Evolutionary conservation across 2,113 vertebrate genomes (phyloP).

Genomic region (Sclerurus mexicanus): DNA sequence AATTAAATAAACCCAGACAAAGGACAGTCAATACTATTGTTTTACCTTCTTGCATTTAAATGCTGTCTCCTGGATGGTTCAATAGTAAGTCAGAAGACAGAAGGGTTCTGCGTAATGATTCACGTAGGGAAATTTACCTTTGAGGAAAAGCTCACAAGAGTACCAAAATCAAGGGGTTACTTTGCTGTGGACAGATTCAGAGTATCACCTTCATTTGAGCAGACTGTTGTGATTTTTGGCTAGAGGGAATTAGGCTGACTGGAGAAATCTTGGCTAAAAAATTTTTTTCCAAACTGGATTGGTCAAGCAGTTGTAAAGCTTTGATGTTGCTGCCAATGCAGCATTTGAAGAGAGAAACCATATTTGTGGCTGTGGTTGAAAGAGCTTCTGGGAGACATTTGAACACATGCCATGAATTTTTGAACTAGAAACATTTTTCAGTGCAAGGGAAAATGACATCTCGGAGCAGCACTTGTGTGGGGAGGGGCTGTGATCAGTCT

Average conservation of each 20-base stretch:
- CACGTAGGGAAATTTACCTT: background rate
- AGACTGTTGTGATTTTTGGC: background rate
- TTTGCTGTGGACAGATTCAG: background rate
- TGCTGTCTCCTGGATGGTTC: slow-evolving; percentile 12
- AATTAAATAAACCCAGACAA: slow-evolving; percentile 53
- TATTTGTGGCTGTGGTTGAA: slow-evolving; percentile 27
- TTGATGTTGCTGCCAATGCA: slow-evolving; percentile 48
- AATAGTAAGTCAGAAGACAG: background rate
- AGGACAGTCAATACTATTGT: slow-evolving; percentile 45
- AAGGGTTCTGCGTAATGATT: background rate
- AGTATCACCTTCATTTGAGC: background rate
- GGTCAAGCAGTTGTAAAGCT: background rate
- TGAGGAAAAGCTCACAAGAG: background rate
- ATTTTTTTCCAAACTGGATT: background rate
- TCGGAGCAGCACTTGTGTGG: background rate
- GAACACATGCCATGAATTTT: background rate
- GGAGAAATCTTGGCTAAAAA: background rate
- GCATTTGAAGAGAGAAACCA: background rate
- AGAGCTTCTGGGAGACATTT: slow-evolving; percentile 30
- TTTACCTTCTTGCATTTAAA: slow-evolving; percentile 55
- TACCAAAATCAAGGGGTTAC: background rate
- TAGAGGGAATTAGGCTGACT: background rate
- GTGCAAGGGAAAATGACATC: background rate
- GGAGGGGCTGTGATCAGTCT: background rate
- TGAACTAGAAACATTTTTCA: background rate